Evolutionary conservation across 2,797 vertebrate genomes (phyloP).

Genomic region (Apogon hyalosoma): DNA sequence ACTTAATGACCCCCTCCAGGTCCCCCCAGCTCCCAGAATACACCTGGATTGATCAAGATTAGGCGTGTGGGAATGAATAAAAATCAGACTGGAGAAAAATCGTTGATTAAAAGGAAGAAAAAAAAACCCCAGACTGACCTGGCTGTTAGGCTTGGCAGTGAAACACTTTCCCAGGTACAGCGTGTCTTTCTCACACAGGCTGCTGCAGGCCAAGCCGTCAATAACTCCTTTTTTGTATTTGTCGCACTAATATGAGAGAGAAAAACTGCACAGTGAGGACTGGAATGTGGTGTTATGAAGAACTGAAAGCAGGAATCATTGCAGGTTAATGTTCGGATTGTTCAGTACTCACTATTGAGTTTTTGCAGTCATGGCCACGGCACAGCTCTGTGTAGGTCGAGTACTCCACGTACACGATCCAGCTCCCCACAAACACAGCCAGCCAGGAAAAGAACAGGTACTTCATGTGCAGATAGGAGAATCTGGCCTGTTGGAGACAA

Average conservation of each 20-base stretch:
- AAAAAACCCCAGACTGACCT: conserved; percentile 82
- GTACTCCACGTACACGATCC: conserved; percentile 96
- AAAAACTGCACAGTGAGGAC: neutral
- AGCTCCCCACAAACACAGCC: conserved; percentile 95
- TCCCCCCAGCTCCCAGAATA: conserved; percentile 96
- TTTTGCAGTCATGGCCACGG: conserved; percentile 95
- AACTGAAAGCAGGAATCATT: neutral
- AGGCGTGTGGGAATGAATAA: neutral
- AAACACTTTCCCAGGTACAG: conserved; percentile 96
- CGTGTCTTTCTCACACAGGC: conserved; percentile 94
- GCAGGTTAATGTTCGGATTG: neutral
- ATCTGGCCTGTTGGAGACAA: conserved; percentile 84
- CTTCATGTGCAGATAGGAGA: conserved; percentile 94
- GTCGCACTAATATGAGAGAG: conserved; percentile 87
- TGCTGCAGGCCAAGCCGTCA: conserved; percentile 94
- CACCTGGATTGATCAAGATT: conserved; percentile 79
- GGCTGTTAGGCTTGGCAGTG: conserved; percentile 91
- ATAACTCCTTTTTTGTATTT: conserved; percentile 95
- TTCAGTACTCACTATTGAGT: conserved; percentile 87
- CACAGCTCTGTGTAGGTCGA: conserved; percentile 97
- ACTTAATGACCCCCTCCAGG: conserved; percentile 94
- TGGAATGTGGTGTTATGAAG: neutral
- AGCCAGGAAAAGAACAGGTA: conserved; percentile 98
- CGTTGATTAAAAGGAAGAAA: conserved; percentile 1
- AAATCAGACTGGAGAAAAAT: neutral